Evolutionary conservation across 2,888 invertebrate genomes (phyloP), one percentile per base, ranked within the genome.

Genomic region (Dione juno): DNA sequence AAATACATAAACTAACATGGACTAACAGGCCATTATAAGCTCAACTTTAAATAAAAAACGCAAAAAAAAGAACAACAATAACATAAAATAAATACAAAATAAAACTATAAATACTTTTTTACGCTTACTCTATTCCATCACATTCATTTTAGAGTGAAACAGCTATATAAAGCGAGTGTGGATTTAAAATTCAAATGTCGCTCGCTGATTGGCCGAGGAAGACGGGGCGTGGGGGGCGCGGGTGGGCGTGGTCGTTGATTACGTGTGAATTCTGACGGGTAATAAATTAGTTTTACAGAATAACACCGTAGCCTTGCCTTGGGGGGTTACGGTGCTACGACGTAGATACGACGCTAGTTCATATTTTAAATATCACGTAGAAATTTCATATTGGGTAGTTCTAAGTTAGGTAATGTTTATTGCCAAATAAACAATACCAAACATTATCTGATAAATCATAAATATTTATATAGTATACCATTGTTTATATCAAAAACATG

Each of bases 161-260:
- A 78, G 84, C 80, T 83, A 86, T 86, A 88, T 78, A 77, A 81
- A 79, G 78, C 78, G 82, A 76, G 81, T 76, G 81, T 79, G 84
- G 87, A 86, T 88, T 87, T 82, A 84, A 88, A 87, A 83, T 86
- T 84, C 80, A 82, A 87, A 86, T 81, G 82, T 70, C 72, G 80
- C 72, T 69, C 73, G 82, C 78, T 83, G 89, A 94, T 94, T 94
- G 94, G 94, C 80, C 85, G 88, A 82, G 83, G 79, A 85, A 78
- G 80, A 83, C 82, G 84, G 59, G 92, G 91, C 90, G 91, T 88
- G 87, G 84, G 84, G 83, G 84, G 83, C 82, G 81, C 80, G 82
- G 81, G 82, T 88, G 85, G 92, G 93, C 92, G 93, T 92, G 92
- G 85, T 84, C 77, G 74, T 77, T 79, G 78, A 78, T 79, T 81